These are phyloP conservation scores for Lamellibrachia columna DNA, from an alignment of 2,888 invertebrate species.

Conservation along the genomic window DNA sequence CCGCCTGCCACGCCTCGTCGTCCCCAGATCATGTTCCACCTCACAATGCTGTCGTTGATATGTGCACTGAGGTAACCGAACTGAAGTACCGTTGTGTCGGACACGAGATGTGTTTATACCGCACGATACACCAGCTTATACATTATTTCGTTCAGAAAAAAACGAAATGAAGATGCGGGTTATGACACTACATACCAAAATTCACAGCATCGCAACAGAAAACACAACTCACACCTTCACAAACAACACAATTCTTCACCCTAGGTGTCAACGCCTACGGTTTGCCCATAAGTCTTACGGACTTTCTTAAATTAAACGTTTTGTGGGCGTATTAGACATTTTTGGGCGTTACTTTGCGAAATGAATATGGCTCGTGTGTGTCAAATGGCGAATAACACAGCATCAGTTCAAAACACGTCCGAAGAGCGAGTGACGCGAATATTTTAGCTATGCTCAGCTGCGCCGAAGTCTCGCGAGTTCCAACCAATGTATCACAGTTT, in stretches of 20 bases:
- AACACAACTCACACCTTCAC: not conserved
- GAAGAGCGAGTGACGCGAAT: too few species aligned
- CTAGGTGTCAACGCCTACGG: not conserved
- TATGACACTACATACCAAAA: not conserved
- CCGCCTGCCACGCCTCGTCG: not conserved
- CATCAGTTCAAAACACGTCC: not conserved
- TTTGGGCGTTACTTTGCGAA: not conserved
- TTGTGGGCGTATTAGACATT: not conserved
- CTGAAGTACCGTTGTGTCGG: not conserved
- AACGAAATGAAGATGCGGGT: not conserved
- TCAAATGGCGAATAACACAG: not conserved
- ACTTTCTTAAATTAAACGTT: not conserved
- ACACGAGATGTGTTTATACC: not conserved
- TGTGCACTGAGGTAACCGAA: not conserved
- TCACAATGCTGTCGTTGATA: not conserved
- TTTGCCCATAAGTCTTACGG: not conserved
- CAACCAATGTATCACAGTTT: not conserved
- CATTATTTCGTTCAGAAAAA: not conserved
- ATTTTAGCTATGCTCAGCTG: too few species aligned
- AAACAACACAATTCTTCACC: not conserved
- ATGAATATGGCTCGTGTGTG: not conserved
- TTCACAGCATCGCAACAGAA: not conserved
- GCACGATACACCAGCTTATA: not conserved
- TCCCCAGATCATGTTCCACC: not conserved
- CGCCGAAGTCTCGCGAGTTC: not conserved